Base-by-base conservation (phyloP, 1,140 invertebrate species). In the Diuraphis noxia region DNA sequence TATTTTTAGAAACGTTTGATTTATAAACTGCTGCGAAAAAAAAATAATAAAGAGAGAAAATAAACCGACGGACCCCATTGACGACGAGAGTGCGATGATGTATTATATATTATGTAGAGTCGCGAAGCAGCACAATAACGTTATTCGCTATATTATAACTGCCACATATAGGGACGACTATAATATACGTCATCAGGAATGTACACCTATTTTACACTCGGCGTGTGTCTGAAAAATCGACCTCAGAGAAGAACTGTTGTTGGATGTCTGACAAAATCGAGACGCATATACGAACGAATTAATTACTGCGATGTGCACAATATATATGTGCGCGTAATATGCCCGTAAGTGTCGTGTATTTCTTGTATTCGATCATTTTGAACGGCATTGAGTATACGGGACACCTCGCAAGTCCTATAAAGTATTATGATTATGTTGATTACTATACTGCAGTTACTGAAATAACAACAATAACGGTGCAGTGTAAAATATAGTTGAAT, bases 1-100 rank as follows among this genome's bases (percentile, higher is more conserved):
- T 86, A 86, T 86, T 86, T 86, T 86, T 86, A 86, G 84, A 86
- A 86, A 86, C 43, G n/a, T 86, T 86, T 49, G 84, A 86, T 86
- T 86, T 86, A 86, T 86, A 86, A 86, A 84, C 25, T n/a, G 38
- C 25, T 43, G 30, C n/a, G 0, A 46, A 43, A 84, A 84, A 43
- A 43, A n/a, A 19, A 36, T 30, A 43, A 46, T n/a, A 43, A 85
- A 85, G 41, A 36, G 43, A 86, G 84, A 86, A 86, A 86, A 86
- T 86, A 86, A 86, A 46, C n/a, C 43, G 13, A 3, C 43, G 43
- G 23, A 49, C 43, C 21, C 40, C 38, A 84, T 84, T 84, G 40
- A 86, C 41, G 84, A 46, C 41, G 43, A 86, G n/a, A 86, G 34
- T 19, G 30, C n/a, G 43, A 30, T 43, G 82, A 25, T 36, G 82